phyloP scores from a whole-genome alignment of 2,113 vertebrate genomes.

The Gracilinanus agilis region DNA sequence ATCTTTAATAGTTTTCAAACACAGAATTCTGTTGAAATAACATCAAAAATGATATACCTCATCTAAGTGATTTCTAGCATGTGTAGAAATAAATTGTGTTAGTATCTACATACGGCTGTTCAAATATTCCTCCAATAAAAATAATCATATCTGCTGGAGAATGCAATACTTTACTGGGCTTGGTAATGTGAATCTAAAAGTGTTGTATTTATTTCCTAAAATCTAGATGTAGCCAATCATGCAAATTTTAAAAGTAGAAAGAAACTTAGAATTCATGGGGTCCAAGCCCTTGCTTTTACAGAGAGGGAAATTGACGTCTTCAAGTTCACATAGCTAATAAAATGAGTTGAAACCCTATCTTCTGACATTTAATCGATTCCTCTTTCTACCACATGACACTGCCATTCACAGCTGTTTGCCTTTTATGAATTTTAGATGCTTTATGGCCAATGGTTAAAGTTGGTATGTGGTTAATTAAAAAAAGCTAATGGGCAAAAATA shows the following conservation, averaged over 20 bases:
- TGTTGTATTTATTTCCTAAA: constrained; percentile 8
- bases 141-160: not conserved
- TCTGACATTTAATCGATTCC: not conserved
- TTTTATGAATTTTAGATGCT: not conserved
- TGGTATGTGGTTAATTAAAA: constrained; percentile 8
- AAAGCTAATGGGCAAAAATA: constrained; percentile 23
- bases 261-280: not conserved
- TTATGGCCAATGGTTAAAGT: constrained; percentile 2
- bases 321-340: not conserved
- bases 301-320: not conserved
- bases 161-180: not conserved
- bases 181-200: constrained; percentile 29
- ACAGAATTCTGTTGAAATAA: not conserved
- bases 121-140: constrained; percentile 39
- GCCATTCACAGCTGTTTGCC: constrained; percentile 8
- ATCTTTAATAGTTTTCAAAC: constrained; percentile 36
- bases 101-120: not conserved
- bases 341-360: not conserved
- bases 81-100: constrained; percentile 40
- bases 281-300: not conserved
- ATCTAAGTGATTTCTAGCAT: constrained; percentile 28
- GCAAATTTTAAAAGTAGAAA: not conserved
- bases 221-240: not conserved
- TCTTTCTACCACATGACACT: not conserved
- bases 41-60: constrained; percentile 32